Evolutionary conservation across 2,797 vertebrate species (phyloP), one percentile per base, ranked within the genome.

Genomic region (Eupleurogrammus muticus): DNA sequence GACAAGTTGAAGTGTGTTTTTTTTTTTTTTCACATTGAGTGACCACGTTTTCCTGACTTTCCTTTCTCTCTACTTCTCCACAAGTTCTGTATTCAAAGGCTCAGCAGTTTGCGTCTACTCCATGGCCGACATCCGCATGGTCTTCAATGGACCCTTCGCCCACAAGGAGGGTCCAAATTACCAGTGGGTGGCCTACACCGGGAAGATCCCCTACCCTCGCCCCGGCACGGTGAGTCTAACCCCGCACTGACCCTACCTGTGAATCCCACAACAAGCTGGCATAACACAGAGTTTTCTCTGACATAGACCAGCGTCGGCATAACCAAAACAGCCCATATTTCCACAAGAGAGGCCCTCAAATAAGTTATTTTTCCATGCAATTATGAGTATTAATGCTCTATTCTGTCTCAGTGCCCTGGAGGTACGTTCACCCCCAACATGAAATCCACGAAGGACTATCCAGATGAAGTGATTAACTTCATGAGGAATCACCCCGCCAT

Each of bases 121-220:
- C 32, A 99, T 99, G 98, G 95, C 97, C 0, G 98, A 99, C 86
- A 97, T 99, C 59, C 97, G 98, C 76, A 99, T 98, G 96, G 98
- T 99, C 82, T 99, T 99, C 93, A 99, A 99, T 0, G 98, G 98
- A 59, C 98, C 98, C 13, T 99, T 99, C 0, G 97, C 98, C 0
- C 98, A 99, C 92, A 99, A 99, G 81, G 98, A 99, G 69, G 98
- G 98, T 44, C 98, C 97, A 74, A 99, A 97, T 93, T 99, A 99
- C 90, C 98, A 99, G 88, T 99, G 98, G 98, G 96, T 99, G 93
- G 96, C 97, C 73, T 99, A 97, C 89, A 96, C 95, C 0, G 97
- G 97, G 74, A 99, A 99, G 94, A 99, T 99, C 93, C 98, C 98
- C 4, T 99, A 99, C 79, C 98, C 98, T 19, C 94, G 98, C 8